phyloP scores from a whole-genome alignment of 2,888 invertebrate genomes.

The Choreutis nemorana region DNA sequence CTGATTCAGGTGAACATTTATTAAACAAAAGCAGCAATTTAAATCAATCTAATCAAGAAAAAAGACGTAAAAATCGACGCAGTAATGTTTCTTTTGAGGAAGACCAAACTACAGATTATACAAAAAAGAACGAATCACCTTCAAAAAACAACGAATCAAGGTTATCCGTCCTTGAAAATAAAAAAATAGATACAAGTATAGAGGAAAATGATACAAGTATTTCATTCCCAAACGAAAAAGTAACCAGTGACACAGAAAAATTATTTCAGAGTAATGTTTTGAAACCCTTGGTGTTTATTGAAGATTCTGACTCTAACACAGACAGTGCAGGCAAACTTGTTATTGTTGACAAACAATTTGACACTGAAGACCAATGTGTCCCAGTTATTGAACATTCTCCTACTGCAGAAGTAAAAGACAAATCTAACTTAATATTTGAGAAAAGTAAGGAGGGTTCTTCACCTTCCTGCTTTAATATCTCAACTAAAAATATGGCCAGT shows the following conservation, averaged over 20 bases:
- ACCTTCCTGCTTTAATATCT: no score
- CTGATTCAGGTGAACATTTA: constrained; percentile 11
- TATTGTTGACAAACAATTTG: constrained; percentile 14
- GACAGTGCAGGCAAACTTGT: constrained; percentile 16
- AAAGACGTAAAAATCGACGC: constrained; percentile 5
- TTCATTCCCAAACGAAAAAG: constrained; percentile 4
- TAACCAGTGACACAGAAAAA: constrained; percentile 16
- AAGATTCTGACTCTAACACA: constrained; percentile 39
- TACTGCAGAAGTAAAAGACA: no score
- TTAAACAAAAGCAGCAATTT: constrained; percentile 7
- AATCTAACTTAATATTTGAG: no score
- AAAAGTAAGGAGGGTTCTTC: no score
- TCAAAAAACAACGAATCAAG: constrained; percentile 5
- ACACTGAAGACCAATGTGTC: constrained; percentile 44
- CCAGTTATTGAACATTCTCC: constrained; percentile 33
- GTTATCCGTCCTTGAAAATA: constrained; percentile 11
- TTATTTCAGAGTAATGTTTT: constrained; percentile 25
- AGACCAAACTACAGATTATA: constrained; percentile 12
- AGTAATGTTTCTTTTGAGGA: constrained; percentile 3
- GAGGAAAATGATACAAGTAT: not conserved
- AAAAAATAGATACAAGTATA: constrained; percentile 6
- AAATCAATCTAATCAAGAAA: constrained; percentile 4
- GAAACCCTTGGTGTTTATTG: constrained; percentile 28
- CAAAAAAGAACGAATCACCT: constrained; percentile 3
- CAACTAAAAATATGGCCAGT: no score